Conservation (phyloP, 2,888 invertebrate species). For the Epistrophe grossulariae region DNA sequence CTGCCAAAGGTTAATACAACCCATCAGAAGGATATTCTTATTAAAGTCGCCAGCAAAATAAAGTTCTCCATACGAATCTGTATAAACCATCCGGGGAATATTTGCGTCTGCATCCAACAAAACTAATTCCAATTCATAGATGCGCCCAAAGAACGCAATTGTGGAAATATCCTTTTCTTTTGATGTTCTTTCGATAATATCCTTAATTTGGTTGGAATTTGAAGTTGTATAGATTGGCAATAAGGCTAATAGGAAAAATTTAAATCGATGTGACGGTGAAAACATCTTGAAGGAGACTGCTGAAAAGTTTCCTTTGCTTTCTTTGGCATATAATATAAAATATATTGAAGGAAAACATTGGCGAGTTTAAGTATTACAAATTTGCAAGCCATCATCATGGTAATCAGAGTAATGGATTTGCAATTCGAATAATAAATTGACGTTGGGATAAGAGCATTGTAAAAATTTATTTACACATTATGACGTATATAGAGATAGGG, state of each 20-base stretch:
- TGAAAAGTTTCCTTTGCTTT: not conserved
- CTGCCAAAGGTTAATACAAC: constrained; percentile 69
- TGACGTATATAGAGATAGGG: not conserved
- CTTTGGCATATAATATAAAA: too few species aligned
- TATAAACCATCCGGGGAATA: constrained; percentile 76
- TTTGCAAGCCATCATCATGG: constrained; percentile 1
- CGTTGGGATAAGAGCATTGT: constrained; percentile 1
- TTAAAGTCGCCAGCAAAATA: constrained; percentile 73
- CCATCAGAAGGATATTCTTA: constrained; percentile 76
- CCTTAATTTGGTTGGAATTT: constrained; percentile 62
- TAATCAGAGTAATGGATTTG: constrained; percentile 72
- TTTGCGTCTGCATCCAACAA: constrained; percentile 61
- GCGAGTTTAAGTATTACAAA: constrained; percentile 24
- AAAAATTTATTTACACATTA: constrained; percentile 51
- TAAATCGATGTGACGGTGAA: constrained; percentile 50
- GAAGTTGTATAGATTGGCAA: constrained; percentile 47
- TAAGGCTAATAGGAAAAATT: constrained; percentile 47
- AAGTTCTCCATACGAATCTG: constrained; percentile 74
- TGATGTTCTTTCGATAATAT: constrained; percentile 67
- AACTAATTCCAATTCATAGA: constrained; percentile 70
- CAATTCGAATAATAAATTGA: constrained; percentile 58
- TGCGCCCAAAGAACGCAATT: constrained; percentile 76
- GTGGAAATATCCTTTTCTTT: constrained; percentile 66
- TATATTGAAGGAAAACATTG: constrained; percentile 23
- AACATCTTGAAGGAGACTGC: constrained; percentile 67